Evolutionary conservation across 2,888 invertebrate genomes (phyloP), one percentile per base, ranked within the genome.

Genomic region (Trissolcus japonicus): DNA sequence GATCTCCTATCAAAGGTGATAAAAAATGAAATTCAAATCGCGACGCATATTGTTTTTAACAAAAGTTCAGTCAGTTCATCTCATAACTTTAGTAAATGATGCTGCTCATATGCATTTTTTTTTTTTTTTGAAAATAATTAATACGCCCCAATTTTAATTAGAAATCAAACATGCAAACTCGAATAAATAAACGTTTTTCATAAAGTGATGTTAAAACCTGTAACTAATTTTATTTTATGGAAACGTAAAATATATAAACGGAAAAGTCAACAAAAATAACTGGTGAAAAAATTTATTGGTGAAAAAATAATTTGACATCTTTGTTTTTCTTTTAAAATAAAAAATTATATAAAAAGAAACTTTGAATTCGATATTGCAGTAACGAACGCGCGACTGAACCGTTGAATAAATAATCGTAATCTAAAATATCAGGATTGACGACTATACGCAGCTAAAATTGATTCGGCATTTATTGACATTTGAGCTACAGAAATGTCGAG

Each of bases 381-480:
- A 46, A 35, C 35, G 35, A 35, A 53, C 46, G 60, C n/a, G 17
- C 11, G 17, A 29, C 14, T 16, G n/a, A 46, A 13, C n/a, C 21
- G 51, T 25, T 71, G 55, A 62, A 71, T 71, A 63, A 74, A 62
- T 74, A 16, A 74, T 61, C 57, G 53, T 17, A 54, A 51, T 48
- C 51, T 17, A 51, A 57, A 61, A 67, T 62, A 67, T 54, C 60
- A 51, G 61, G 73, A 74, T 67, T 67, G 73, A 67, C 65, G 43
- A 54, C 46, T 35, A 35, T 35, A 35, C 35, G 16, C 46, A 19
- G 62, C 62, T 67, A 59, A 61, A 62, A 74, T 74, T 67, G 56
- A 74, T 67, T 48, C 46, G 17, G 35, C 46, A 54, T 53, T 57
- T 57, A 74, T 67, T 67, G 74, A 67, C 74, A 59, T 68, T 63